These are phyloP conservation scores for Clarias gariepinus DNA, from an alignment of 2,113 vertebrate genomes.

Conservation along the genomic window DNA sequence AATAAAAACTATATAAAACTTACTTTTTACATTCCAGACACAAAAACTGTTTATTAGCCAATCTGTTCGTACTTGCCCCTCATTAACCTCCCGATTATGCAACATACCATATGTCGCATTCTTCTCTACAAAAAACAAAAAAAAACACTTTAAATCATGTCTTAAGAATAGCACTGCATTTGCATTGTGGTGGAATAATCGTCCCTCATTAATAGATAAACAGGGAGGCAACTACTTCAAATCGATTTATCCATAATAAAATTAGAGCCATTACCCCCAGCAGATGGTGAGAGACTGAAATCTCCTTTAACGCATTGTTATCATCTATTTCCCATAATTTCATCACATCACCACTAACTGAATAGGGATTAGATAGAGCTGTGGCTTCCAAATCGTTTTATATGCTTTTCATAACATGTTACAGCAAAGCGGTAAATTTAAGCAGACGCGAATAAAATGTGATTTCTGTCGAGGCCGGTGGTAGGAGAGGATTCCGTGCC, in stretches of 20 bases:
- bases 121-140: not conserved
- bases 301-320: conserved; percentile 42
- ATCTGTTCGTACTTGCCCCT: not conserved
- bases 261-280: conserved; percentile 45
- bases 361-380: conserved; percentile 33
- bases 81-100: not conserved
- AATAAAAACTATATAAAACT: not conserved
- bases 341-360: conserved; percentile 27
- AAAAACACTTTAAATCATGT: not conserved
- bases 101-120: not conserved
- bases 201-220: conserved; percentile 16
- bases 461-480: conserved; percentile 44
- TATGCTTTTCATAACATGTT: conserved; percentile 58
- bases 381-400: conserved; percentile 51
- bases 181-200: not conserved
- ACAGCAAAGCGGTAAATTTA: conserved; percentile 48
- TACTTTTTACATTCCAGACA: not conserved
- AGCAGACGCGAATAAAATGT: conserved; percentile 57
- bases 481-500: conserved; percentile 25
- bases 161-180: not conserved
- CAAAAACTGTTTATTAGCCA: not conserved
- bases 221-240: not conserved
- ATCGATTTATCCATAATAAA: conserved; percentile 39
- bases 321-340: conserved; percentile 44
- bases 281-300: conserved; percentile 32